Evolutionary conservation across 1,140 invertebrate species (phyloP), one percentile per base, ranked within the genome.

Genomic region (Sipha flava): DNA sequence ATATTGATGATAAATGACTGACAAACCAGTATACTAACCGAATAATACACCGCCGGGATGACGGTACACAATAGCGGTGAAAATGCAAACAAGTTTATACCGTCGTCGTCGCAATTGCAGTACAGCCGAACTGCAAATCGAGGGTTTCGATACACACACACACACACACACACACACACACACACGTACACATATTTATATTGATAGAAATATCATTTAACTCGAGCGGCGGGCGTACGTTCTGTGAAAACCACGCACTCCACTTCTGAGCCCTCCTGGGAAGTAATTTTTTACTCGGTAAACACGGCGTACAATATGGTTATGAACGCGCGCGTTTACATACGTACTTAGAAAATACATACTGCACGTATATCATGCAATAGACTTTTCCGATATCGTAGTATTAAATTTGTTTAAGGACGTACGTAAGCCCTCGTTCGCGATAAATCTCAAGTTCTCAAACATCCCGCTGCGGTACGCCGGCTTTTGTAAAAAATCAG

Each of bases 81-180:
- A 54, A 73, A 45, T 31, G 47, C 45, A 73, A 73, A 73, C 70
- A 73, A 73, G 70, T 73, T 73, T 49, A 66, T 57, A 23, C 34
- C 26, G 23, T 10, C 29, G 47, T 34, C n/a, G n/a, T n/a, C n/a
- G n/a, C 47, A 72, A 72, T 40, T 45, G 43, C 9, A n/a, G 14
- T 72, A 29, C 16, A 18, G 31, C 49, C 34, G 12, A 31, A 43
- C 10, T 21, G 34, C 62, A 31, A 18, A 52, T 23, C 21, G 49
- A 52, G 49, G 49, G 49, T 52, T 52, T 21, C 18, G 21, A 52
- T n/a, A 43, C 9, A 5, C 7, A n/a, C n/a, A n/a, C n/a, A n/a
- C n/a, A n/a, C n/a, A n/a, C n/a, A n/a, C n/a, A n/a, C n/a, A n/a
- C n/a, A n/a, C n/a, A n/a, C n/a, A n/a, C n/a, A n/a, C n/a, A n/a